phyloP scores from a whole-genome alignment of 2,113 vertebrate genomes.

The Hemibagrus wyckioides region DNA sequence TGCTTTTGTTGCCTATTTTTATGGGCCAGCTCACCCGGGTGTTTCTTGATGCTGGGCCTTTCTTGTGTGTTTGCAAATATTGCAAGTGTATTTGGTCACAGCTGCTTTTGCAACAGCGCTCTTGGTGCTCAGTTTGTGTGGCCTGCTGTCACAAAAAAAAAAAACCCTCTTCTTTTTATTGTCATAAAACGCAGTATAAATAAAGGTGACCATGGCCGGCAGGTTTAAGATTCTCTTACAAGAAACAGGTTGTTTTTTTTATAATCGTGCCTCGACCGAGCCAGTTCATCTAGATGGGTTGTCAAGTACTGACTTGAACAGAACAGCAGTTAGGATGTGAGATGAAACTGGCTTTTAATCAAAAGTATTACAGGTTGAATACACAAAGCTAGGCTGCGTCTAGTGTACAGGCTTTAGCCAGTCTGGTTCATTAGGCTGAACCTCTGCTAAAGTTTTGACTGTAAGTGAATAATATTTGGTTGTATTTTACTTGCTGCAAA shows the following conservation, averaged over 20 bases:
- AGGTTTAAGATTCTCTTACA: neutral
- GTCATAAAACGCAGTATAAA: slow-evolving; percentile 3
- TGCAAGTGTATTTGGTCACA: slow-evolving; percentile 16
- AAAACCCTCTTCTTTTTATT: slow-evolving; percentile 4
- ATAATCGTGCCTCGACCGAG: slow-evolving; percentile 21
- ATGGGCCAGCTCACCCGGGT: neutral
- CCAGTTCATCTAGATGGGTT: slow-evolving; percentile 20
- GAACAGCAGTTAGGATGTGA: slow-evolving; percentile 3
- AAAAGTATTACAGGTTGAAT: slow-evolving; percentile 11
- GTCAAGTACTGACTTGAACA: slow-evolving; percentile 34
- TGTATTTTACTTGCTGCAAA: neutral
- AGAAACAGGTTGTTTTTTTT: neutral
- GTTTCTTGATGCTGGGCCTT: neutral
- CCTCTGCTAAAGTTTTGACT: slow-evolving; percentile 5
- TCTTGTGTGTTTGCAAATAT: neutral
- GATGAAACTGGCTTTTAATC: slow-evolving; percentile 35
- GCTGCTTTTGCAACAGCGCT: slow-evolving; percentile 27
- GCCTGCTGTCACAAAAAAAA: neutral
- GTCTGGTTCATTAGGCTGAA: neutral
- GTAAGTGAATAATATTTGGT: slow-evolving; percentile 1
- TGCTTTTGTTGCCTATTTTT: neutral
- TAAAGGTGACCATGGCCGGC: neutral
- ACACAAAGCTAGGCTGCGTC: neutral
- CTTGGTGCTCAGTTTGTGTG: slow-evolving; percentile 6
- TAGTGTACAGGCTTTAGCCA: neutral